phyloP scores from a whole-genome alignment of 1,140 invertebrate species.

The Calliopsis andreniformis region DNA sequence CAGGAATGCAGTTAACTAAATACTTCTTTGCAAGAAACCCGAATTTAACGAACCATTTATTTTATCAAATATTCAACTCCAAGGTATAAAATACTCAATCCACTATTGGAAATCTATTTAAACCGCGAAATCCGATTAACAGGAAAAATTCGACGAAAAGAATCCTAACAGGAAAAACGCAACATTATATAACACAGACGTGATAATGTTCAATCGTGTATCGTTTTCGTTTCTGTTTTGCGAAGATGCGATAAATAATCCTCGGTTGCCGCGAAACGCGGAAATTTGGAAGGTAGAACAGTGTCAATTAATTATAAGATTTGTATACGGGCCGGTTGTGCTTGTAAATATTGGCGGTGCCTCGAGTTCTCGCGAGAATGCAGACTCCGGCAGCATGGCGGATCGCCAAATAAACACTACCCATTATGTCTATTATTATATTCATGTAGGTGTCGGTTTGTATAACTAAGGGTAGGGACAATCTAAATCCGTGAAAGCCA shows the following conservation, averaged over 20 bases:
- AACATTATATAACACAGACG: slow-evolving; percentile 17
- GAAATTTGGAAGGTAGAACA: slow-evolving; percentile 23
- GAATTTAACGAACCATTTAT: not conserved
- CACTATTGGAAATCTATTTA: no score
- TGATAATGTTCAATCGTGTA: slow-evolving; percentile 1
- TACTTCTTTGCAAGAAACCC: not conserved
- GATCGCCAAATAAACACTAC: slow-evolving; percentile 50
- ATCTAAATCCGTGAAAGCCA: slow-evolving; percentile 41
- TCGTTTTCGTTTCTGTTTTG: not conserved
- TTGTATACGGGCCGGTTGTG: slow-evolving; percentile 38
- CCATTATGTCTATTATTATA: slow-evolving; percentile 55
- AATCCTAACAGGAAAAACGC: not conserved
- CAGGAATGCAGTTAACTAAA: no score
- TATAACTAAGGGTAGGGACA: slow-evolving; percentile 46
- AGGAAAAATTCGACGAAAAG: not conserved
- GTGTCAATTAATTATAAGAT: slow-evolving; percentile 48
- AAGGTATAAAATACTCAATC: no score
- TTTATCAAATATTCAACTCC: no score
- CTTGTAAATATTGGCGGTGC: slow-evolving; percentile 47
- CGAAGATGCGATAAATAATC: slow-evolving; percentile 34
- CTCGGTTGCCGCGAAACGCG: not conserved
- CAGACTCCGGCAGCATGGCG: slow-evolving; percentile 41
- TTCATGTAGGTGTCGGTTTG: slow-evolving; percentile 51
- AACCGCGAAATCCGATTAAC: not conserved
- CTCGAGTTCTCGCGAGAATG: slow-evolving; percentile 20